Conservation (phyloP, 2,888 invertebrate species). For the Gibbula magus region DNA sequence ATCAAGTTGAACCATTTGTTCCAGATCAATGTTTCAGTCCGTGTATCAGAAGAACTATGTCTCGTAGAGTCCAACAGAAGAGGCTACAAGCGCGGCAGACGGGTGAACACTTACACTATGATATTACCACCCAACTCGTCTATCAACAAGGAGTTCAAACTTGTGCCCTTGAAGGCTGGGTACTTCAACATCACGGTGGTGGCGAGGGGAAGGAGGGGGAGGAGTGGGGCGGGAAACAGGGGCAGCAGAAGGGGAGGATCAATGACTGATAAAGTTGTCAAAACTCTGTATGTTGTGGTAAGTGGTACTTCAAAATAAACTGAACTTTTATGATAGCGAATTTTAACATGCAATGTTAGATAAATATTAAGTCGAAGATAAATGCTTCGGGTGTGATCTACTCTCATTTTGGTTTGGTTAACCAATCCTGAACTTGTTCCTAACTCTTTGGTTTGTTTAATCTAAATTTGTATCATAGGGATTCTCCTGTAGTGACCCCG, state of each 20-base stretch:
- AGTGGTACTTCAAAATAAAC: too few relatives aligned
- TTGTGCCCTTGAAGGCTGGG: conserved; percentile 41
- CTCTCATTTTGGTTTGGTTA: too few relatives aligned
- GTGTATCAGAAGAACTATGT: background rate
- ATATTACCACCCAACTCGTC: conserved; percentile 30
- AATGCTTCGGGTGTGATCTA: too few relatives aligned
- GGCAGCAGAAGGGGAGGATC: background rate
- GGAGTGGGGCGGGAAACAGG: conserved; percentile 12
- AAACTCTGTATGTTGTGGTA: conserved; percentile 42
- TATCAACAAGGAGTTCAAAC: conserved; percentile 34
- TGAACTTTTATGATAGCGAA: too few relatives aligned
- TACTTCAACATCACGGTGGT: conserved; percentile 33
- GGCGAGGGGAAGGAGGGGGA: conserved; percentile 11
- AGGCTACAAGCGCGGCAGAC: background rate
- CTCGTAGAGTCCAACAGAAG: background rate
- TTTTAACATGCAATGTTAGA: too few relatives aligned
- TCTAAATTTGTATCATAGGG: too few relatives aligned
- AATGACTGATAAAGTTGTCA: conserved; percentile 33
- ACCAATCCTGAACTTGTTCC: too few relatives aligned
- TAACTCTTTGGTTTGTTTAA: too few relatives aligned
- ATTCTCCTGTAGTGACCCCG: too few relatives aligned
- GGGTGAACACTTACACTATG: background rate
- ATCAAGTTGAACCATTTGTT: too few relatives aligned
- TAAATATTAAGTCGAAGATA: too few relatives aligned
- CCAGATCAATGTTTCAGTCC: background rate